These are phyloP conservation scores for Notoglanidium macrostoma DNA, from an alignment of 2,797 vertebrate genomes.

Conservation along the genomic window DNA sequence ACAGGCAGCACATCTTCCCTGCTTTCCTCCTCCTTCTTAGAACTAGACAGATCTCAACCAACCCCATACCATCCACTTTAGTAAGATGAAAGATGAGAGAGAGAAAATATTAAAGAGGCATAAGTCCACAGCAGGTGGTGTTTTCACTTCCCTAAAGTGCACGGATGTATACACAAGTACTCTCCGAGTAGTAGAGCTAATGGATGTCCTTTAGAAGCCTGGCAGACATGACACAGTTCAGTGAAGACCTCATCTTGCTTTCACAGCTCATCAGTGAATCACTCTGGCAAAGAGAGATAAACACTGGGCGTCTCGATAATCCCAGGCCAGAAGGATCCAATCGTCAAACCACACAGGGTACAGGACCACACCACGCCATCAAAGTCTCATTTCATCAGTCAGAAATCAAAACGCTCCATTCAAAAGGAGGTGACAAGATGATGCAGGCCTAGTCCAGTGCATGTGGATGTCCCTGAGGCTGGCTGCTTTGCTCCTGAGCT, in stretches of 20 bases:
- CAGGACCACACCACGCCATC: not conserved
- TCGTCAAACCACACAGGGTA: not conserved
- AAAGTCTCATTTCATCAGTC: not conserved
- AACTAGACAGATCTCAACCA: conserved; percentile 2
- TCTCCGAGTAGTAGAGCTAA: not conserved
- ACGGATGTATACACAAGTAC: not conserved
- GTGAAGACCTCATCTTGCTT: conserved; percentile 22
- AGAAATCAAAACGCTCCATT: not conserved
- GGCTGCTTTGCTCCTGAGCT: conserved; percentile 6
- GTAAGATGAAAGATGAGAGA: not conserved
- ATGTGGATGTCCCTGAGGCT: conserved; percentile 11
- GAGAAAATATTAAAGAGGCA: not conserved
- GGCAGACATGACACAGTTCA: not conserved
- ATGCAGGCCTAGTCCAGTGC: conserved; percentile 4
- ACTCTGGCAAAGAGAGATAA: not conserved
- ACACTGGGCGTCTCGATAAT: conserved; percentile 7
- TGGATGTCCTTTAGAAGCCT: conserved; percentile 17
- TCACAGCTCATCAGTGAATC: conserved; percentile 31
- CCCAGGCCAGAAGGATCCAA: conserved; percentile 12
- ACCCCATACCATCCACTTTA: not conserved
- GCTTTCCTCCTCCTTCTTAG: conserved; percentile 24
- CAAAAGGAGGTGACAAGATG: not conserved
- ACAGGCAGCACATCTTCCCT: conserved; percentile 48
- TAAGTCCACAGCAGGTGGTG: conserved; percentile 15
- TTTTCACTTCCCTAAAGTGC: conserved; percentile 16